Evolutionary conservation across 2,113 vertebrate species (phyloP).

Genomic region (Alces alces): DNA sequence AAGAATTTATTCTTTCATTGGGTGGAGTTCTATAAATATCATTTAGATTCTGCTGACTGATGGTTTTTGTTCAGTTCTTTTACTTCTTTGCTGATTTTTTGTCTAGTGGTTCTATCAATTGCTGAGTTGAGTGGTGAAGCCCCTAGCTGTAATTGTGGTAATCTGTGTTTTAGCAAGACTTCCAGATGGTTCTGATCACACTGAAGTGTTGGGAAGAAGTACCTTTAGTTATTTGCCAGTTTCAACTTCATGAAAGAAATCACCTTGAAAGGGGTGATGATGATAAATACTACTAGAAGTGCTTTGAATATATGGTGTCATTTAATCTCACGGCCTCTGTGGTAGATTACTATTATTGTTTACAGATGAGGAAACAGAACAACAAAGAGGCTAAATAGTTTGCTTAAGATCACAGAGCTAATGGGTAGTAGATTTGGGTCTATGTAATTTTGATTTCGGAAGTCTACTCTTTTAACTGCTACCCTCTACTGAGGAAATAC

Average conservation of each 20-base stretch:
- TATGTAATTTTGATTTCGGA: neutral
- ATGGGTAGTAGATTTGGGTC: neutral
- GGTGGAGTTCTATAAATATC: neutral
- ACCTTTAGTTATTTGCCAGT: neutral
- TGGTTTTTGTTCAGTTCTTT: neutral
- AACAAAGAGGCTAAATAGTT: neutral
- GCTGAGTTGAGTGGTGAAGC: neutral
- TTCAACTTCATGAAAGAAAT: neutral
- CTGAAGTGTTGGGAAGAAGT: neutral
- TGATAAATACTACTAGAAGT: neutral
- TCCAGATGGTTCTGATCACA: neutral
- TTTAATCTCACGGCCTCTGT: slow-evolving; percentile 9
- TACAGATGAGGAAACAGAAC: neutral
- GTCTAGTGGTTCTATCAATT: neutral
- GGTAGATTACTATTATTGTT: neutral
- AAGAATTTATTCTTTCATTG: neutral
- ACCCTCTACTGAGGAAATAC: neutral
- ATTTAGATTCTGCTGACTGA: neutral
- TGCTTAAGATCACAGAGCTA: neutral
- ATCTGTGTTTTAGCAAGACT: neutral
- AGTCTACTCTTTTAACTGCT: neutral
- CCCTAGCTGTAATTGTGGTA: neutral
- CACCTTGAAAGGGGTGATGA: neutral
- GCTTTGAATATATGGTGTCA: neutral
- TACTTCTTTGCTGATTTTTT: neutral